Base-by-base conservation (phyloP, 2,797 vertebrate genomes). In the Danio tinwini region DNA sequence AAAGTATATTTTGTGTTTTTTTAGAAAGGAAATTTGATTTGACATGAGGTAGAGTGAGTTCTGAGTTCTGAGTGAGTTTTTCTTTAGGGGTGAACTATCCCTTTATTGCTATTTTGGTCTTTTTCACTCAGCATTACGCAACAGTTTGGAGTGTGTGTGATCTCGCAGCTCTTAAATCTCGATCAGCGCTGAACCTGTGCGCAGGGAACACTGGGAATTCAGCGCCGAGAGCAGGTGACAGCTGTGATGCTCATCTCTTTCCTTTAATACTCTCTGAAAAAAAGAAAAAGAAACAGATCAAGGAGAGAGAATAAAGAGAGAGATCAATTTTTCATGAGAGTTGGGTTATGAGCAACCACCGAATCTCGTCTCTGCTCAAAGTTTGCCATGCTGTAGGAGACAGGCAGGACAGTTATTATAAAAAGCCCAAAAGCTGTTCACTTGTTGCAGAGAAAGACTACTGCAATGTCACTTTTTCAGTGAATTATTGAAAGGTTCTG, bases 291-390 rank as follows among this genome's bases (percentile, higher is more conserved):
- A 64, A 81, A 13, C 14, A 29, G 65, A 76, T 72, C 71, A 71
- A 72, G 52, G 63, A 9, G 40, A 44, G 49, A 78, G 74, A 83
- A 83, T 83, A 76, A 75, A 81, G 76, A 74, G 80, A 19, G 6
- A 0, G 29, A 81, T 87, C 2, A 8, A 82, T 86, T 83, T 82
- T 85, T 85, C 42, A 86, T 84, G 82, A 78, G 52, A 73, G 7
- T 59, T 61, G 64, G 76, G 39, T 77, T 77, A 76, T 84, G 81
- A 86, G 65, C 67, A 49, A 70, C 19, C 42, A 16, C 17, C 58
- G 49, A 83, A 82, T 63, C 58, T 67, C 37, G 39, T 16, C 45
- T 55, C 17, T 47, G 37, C 44, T 59, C 44, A 67, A 40, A 56
- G 71, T 70, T 75, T 74, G n/a, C 37, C 50, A 6, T 74, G 50